These are phyloP conservation scores for Aphelocoma californica DNA, from an alignment of 2,797 vertebrate genomes.

Conservation along the genomic window DNA sequence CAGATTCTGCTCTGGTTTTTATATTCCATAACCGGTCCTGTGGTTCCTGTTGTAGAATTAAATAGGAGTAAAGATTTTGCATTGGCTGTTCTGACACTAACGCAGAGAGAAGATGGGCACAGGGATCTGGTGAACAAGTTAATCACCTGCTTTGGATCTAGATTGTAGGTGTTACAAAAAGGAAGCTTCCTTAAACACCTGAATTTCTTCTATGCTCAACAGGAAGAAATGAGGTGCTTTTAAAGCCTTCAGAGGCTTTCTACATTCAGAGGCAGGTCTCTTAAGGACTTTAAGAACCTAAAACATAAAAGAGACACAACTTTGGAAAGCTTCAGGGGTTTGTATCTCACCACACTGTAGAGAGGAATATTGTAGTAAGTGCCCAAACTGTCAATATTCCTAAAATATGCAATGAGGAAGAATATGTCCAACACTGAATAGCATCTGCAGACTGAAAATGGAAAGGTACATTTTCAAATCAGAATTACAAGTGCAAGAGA, in stretches of 20 bases:
- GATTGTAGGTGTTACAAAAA: not conserved
- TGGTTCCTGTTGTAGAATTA: not conserved
- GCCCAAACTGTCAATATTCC: not conserved
- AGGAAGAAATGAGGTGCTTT: not conserved
- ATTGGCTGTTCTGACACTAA: not conserved
- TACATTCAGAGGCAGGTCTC: not conserved
- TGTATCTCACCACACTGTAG: not conserved
- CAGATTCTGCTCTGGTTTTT: not conserved
- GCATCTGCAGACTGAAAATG: not conserved
- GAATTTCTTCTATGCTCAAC: not conserved
- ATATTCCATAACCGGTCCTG: not conserved
- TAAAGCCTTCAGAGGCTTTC: not conserved
- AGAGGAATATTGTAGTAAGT: not conserved
- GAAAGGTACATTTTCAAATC: not conserved
- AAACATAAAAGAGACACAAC: not conserved
- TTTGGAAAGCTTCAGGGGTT: not conserved
- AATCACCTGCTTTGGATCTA: not conserved
- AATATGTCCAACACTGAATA: not conserved
- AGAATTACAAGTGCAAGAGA: not conserved
- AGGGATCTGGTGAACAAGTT: not conserved
- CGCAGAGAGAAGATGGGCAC: not conserved
- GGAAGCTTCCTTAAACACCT: not conserved
- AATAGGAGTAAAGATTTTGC: not conserved
- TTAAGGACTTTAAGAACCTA: not conserved
- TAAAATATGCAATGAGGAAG: not conserved